A percentile compares a stretch with the other conserved stretches of the same genome.
phyloP scores from a whole-genome alignment of 2,888 invertebrate genomes.

The Dolichomitus sp. region DNA sequence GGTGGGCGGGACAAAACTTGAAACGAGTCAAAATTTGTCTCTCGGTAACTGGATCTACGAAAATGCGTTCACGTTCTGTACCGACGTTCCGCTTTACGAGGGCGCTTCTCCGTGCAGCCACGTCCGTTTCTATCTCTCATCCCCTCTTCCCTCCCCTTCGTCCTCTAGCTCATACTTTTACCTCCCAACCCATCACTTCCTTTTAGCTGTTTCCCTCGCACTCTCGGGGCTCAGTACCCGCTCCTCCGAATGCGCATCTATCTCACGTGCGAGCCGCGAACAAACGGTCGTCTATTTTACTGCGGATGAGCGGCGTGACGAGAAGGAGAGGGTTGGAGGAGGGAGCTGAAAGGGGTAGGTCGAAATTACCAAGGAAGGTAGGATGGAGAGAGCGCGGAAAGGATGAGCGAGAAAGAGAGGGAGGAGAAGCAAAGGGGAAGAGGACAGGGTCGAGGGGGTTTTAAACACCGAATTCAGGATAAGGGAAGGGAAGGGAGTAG shows the following conservation, averaged over 20 bases:
- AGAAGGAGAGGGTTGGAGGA: slow-evolving; percentile 54
- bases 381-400: slow-evolving; percentile 4
- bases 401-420: slow-evolving; percentile 19
- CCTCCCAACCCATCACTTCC: slow-evolving; percentile 39
- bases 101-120: slow-evolving; percentile 68
- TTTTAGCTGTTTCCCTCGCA: slow-evolving; percentile 49
- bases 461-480: slow-evolving; percentile 67
- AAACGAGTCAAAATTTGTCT: slow-evolving; percentile 73
- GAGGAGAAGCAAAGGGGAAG: slow-evolving; percentile 7
- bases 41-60: slow-evolving; percentile 72
- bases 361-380: slow-evolving; percentile 26
- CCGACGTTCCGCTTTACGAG: slow-evolving; percentile 70
- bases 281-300: slow-evolving; percentile 74
- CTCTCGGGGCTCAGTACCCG: slow-evolving; percentile 49
- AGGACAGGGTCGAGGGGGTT: slow-evolving; percentile 42
- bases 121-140: slow-evolving; percentile 63
- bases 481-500: slow-evolving; percentile 30
- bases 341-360: slow-evolving; percentile 46
- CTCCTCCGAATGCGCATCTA: slow-evolving; percentile 68
- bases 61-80: slow-evolving; percentile 72
- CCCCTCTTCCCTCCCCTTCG: slow-evolving; percentile 58
- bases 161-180: slow-evolving; percentile 57
- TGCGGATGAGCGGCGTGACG: slow-evolving; percentile 70
- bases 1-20: slow-evolving; percentile 64
- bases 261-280: slow-evolving; percentile 72